Conservation (phyloP, 2,888 invertebrate genomes). For the Latrodectus hesperus region DNA sequence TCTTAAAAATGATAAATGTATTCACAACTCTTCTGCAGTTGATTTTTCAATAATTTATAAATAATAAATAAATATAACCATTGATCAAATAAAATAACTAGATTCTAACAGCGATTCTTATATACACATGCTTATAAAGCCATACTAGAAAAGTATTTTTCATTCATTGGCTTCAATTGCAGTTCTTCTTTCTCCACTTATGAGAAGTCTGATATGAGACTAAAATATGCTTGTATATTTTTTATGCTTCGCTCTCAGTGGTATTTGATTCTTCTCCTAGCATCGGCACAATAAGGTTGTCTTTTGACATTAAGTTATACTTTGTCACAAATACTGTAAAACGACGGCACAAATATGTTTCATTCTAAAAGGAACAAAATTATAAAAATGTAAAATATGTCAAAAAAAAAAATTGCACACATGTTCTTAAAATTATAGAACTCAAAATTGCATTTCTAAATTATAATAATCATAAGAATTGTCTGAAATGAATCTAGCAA, state of each 20-base stretch:
- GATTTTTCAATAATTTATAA: neutral
- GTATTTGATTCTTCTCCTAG: slow-evolving; percentile 67
- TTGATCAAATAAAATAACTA: neutral
- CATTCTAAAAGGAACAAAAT: slow-evolving; percentile 79
- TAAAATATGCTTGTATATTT: slow-evolving; percentile 30
- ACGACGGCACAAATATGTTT: slow-evolving; percentile 93
- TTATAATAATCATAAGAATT: too few species aligned
- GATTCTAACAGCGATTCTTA: neutral
- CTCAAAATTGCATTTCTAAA: too few species aligned
- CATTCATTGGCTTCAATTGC: slow-evolving; percentile 11
- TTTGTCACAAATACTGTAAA: slow-evolving; percentile 99
- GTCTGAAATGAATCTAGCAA: slow-evolving; percentile 17
- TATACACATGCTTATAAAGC: slow-evolving; percentile 1
- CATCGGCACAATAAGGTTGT: slow-evolving; percentile 98
- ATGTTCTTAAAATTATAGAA: too few species aligned
- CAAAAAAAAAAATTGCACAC: neutral
- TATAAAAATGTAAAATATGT: neutral
- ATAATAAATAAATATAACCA: neutral
- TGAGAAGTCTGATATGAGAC: slow-evolving; percentile 49
- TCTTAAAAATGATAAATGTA: neutral
- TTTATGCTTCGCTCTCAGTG: slow-evolving; percentile 69
- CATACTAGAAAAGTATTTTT: slow-evolving; percentile 8
- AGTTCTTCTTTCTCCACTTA: slow-evolving; percentile 6
- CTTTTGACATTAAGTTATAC: slow-evolving; percentile 98
- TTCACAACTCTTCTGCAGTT: neutral